Evolutionary conservation across 2,888 invertebrate genomes (phyloP).

Genomic region (Dastarcus helophoroides): DNA sequence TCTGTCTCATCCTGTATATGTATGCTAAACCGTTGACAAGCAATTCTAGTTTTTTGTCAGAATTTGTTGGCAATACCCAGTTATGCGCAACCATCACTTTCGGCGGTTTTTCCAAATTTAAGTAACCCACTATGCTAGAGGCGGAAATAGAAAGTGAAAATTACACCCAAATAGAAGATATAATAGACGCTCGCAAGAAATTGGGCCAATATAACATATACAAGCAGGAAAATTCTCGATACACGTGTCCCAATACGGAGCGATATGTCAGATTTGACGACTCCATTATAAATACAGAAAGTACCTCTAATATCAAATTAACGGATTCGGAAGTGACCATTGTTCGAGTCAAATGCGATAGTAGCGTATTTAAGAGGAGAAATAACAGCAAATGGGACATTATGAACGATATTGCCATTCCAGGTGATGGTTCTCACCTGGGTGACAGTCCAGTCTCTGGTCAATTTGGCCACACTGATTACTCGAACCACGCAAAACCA

Average conservation of each 20-base stretch:
- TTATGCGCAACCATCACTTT: too few species aligned
- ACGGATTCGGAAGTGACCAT: constrained; percentile 51
- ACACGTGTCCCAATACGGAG: constrained; percentile 23
- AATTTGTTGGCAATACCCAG: too few species aligned
- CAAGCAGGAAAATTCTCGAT: constrained; percentile 22
- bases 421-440: constrained; percentile 46
- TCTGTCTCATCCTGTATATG: too few species aligned
- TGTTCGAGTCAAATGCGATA: constrained; percentile 39
- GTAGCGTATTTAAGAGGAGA: constrained; percentile 27
- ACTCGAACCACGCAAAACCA: constrained; percentile 28
- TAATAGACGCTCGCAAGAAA: constrained; percentile 32
- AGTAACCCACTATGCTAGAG: constrained; percentile 4
- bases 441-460: constrained; percentile 46
- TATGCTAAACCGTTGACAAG: too few species aligned
- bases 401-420: constrained; percentile 38
- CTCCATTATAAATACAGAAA: constrained; percentile 19
- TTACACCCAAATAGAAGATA: constrained; percentile 32
- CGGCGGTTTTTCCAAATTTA: too few species aligned
- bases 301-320: constrained; percentile 35
- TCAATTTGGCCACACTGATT: constrained; percentile 47
- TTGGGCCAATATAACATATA: constrained; percentile 30
- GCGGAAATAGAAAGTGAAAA: constrained; percentile 12
- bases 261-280: constrained; percentile 21
- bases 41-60: too few species aligned
- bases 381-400: constrained; percentile 38